Base-by-base conservation (phyloP, 2,113 vertebrate genomes). In the Mustela lutreola region DNA sequence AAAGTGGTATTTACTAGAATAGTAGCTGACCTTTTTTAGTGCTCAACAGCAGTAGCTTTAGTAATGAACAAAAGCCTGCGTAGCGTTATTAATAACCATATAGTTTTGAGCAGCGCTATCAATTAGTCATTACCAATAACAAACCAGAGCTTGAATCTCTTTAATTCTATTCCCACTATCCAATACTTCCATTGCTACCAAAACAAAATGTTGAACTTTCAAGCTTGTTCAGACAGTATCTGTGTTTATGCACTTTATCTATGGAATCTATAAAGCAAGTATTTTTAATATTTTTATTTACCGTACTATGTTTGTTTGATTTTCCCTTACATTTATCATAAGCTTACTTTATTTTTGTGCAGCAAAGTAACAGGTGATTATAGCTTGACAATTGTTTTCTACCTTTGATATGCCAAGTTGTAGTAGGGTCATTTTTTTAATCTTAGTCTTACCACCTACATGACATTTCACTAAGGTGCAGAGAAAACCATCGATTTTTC, bases 401-500 rank as follows among this genome's bases (percentile, higher is more conserved):
- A 48, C 5, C 58, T 95, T 96, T 91, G 42, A 94, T 76, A 81
- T 70, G 18, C 24, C 82, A 85, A 76, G 28, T 79, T 93, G 33
- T 84, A 50, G 63, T 67, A 63, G 11, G 39, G 19, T 7, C 39
- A 81, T 95, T 95, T 95, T 95, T 94, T 91, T 89, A 53, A 85
- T 85, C 78, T 94, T 78, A 48, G 28, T 93, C 48, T 88, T 94
- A 95, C 88, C 62, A 97, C 63, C 48, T 94, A 62, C 7, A 36
- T 94, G 87, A 96, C 63, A 89, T 91, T 96, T 97, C 71, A 84
- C 67, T 73, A 65, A 53, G 11, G 45, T 89, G 90, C 53, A 93
- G 42, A 97, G 36, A 95, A 95, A 94, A 39, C 15, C 45, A 84
- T 83, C 0, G 2, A 56, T 90, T 97, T 95, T 97, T 83, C 78